Conservation (phyloP, 2,888 invertebrate genomes). For the Sarcophaga rosellei region DNA sequence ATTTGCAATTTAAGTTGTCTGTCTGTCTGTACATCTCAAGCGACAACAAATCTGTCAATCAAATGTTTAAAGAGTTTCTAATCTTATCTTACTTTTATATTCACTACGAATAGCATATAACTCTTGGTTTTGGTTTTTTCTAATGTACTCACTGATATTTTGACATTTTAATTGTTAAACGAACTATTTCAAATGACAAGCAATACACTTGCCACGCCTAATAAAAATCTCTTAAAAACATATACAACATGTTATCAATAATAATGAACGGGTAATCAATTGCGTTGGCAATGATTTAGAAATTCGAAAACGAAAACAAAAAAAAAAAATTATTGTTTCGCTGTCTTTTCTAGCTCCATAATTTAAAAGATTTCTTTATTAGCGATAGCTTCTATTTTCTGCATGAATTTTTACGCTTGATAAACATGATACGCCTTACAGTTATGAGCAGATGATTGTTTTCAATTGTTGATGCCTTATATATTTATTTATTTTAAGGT, state of each 20-base stretch:
- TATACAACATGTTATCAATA: not conserved
- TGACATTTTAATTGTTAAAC: conserved; percentile 62
- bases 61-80: conserved; percentile 37
- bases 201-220: conserved; percentile 47
- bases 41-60: conserved; percentile 63
- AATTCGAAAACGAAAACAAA: not conserved
- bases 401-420: no score
- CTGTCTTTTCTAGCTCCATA: no score
- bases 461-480: no score
- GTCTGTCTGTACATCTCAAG: conserved; percentile 35
- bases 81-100: conserved; percentile 19
- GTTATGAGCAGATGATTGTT: no score
- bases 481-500: no score
- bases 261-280: conserved; percentile 21
- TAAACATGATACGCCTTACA: no score
- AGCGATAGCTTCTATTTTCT: no score
- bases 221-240: not conserved
- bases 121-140: conserved; percentile 19
- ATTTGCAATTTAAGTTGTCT: conserved; percentile 3
- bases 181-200: conserved; percentile 50
- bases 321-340: not conserved
- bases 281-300: not conserved
- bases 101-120: no score
- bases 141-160: conserved; percentile 35
- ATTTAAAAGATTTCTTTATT: no score